Conservation (phyloP, 2,888 invertebrate genomes). For the Nymphalis urticae region DNA sequence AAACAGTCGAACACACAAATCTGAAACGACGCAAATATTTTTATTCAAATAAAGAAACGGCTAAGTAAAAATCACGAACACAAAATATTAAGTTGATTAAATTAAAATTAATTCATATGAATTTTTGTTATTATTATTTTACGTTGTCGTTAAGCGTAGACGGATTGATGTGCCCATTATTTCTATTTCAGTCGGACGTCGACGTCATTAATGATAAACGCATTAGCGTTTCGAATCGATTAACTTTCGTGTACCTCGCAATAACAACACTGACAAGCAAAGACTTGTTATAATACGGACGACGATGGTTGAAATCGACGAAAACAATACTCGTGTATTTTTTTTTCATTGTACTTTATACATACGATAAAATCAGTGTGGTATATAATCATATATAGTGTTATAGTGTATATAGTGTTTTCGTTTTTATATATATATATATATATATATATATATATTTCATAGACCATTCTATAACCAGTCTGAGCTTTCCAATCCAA, state of each 20-base stretch:
- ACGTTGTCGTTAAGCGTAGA: conserved; percentile 26
- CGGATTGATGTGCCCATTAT: conserved; percentile 32
- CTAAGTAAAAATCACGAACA: too few species aligned
- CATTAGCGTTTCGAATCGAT: conserved; percentile 29
- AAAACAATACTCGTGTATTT: not conserved
- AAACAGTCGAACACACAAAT: too few species aligned
- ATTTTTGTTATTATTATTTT: too few species aligned
- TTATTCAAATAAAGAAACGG: too few species aligned
- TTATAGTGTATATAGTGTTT: too few species aligned
- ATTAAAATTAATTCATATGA: too few species aligned
- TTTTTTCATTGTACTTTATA: conserved; percentile 8
- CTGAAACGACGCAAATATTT: too few species aligned
- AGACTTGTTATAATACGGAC: conserved; percentile 8
- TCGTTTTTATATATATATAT: not conserved
- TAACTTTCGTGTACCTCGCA: conserved; percentile 18
- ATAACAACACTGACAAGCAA: conserved; percentile 4
- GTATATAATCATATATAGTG: too few species aligned
- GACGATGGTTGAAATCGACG: not conserved
- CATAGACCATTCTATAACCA: conserved; percentile 2
- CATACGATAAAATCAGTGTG: not conserved
- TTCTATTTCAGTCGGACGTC: conserved; percentile 47
- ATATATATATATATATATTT: not conserved
- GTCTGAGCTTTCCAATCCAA: not conserved
- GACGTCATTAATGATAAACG: conserved; percentile 32
- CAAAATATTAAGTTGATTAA: too few species aligned